Base-by-base conservation (phyloP, 1,140 invertebrate species). In the Campoletis sonorensis region DNA sequence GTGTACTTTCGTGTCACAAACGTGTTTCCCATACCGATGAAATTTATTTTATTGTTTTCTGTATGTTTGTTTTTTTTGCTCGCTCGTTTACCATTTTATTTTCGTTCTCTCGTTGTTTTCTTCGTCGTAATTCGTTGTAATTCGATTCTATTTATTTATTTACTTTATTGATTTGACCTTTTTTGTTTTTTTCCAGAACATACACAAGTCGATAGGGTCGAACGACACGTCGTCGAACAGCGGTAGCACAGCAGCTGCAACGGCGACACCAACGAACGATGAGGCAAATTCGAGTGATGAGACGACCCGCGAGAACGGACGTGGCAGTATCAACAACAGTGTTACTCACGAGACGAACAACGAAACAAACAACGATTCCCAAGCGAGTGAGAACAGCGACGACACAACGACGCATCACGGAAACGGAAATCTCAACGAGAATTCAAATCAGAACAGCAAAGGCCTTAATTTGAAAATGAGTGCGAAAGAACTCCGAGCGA, bases 401-500 rank as follows among this genome's bases (percentile, higher is more conserved):
- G 71, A 82, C 85, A 82, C 81, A 87, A 84, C 67, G 86, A 83
- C 86, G 23, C 13, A 76, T 78, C 76, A 85, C 26, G 78, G 85
- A 21, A 87, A 87, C 70, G 85, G 87, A 71, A 84, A 80, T 71
- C 72, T 83, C 21, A 85, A 79, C 80, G 85, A 84, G 79, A 68
- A 76, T 13, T n/a, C 78, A 8, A 81, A 85, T 49, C 76, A 85
- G 61, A 64, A 23, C 54, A 58, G 21, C 15, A 88, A 89, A 70
- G 87, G 88, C 13, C 90, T 98, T 45, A 97, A 98, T 89, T 91
- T 98, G 54, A 95, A 95, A 83, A 97, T 97, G 95, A 97, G 96
- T 79, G 97, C 95, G 21, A 96, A 96, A 54, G 96, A 98, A 90
- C 94, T 98, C 92, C 93, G 97, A 27, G 96, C 96, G n/a, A 95